Percentiles rank a stretch among this genome's conserved stretches.
Conservation (phyloP, 1,140 invertebrate genomes). For the Neodiprion lecontei region DNA sequence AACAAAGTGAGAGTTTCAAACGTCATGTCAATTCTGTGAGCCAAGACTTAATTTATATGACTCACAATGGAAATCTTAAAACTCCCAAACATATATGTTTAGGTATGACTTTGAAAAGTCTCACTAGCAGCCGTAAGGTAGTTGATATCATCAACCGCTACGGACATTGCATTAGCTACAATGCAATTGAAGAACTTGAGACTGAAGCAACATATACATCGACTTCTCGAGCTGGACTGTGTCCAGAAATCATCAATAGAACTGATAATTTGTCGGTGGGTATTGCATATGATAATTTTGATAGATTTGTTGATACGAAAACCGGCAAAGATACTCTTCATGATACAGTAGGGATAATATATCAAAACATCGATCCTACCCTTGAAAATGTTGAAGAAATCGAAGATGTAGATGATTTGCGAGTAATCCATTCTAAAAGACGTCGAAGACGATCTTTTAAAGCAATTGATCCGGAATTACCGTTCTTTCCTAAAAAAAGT, state of each 20-base stretch:
- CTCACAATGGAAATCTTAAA: constrained; percentile 35
- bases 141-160: constrained; percentile 36
- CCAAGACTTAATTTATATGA: constrained; percentile 30
- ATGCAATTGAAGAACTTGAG: constrained; percentile 37
- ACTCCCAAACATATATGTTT: constrained; percentile 44
- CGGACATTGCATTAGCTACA: constrained; percentile 34
- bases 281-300: constrained; percentile 52
- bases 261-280: constrained; percentile 33
- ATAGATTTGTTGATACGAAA: constrained; percentile 55
- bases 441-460: constrained; percentile 28
- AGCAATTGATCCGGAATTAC: constrained; percentile 24
- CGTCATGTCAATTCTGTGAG: constrained; percentile 23
- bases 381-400: not conserved
- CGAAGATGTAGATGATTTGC: too few relatives aligned
- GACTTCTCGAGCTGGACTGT: constrained; percentile 21
- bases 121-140: constrained; percentile 43
- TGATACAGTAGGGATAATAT: constrained; percentile 21
- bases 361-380: constrained; percentile 37
- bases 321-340: constrained; percentile 34
- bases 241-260: constrained; percentile 36
- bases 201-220: constrained; percentile 35
- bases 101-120: constrained; percentile 15
- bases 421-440: constrained; percentile 12
- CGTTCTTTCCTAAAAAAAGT: constrained; percentile 34
- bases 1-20: constrained; percentile 13